Conservation (phyloP, 2,113 vertebrate species). For the Alectura lathami region DNA sequence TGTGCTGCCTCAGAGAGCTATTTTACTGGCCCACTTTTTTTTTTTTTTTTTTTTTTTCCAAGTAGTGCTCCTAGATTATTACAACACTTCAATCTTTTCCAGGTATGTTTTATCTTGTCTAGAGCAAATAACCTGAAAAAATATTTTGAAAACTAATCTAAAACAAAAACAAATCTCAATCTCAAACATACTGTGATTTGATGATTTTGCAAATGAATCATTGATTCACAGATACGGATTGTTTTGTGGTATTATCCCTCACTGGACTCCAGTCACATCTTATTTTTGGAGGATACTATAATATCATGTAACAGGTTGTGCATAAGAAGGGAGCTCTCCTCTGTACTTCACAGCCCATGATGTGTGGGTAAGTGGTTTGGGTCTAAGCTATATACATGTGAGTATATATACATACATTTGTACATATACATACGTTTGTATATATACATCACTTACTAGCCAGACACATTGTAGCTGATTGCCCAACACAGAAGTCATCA, state of each 20-base stretch:
- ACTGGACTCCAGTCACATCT: background rate
- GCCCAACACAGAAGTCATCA: background rate
- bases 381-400: background rate
- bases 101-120: background rate
- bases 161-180: background rate
- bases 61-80: background rate
- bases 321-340: background rate
- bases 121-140: background rate
- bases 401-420: background rate
- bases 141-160: background rate
- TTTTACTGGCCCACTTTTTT: background rate
- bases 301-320: background rate
- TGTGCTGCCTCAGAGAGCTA: background rate
- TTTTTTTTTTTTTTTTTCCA: background rate
- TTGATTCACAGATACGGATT: background rate
- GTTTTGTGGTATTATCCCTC: background rate
- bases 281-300: background rate
- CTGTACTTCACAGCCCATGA: background rate
- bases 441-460: background rate
- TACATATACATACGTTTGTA: background rate
- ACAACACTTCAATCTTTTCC: background rate
- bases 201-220: background rate
- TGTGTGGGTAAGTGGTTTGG: background rate
- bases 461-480: background rate
- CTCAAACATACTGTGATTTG: background rate